Evolutionary conservation across 2,888 invertebrate species (phyloP).

Genomic region (Azorinus chamasolen): DNA sequence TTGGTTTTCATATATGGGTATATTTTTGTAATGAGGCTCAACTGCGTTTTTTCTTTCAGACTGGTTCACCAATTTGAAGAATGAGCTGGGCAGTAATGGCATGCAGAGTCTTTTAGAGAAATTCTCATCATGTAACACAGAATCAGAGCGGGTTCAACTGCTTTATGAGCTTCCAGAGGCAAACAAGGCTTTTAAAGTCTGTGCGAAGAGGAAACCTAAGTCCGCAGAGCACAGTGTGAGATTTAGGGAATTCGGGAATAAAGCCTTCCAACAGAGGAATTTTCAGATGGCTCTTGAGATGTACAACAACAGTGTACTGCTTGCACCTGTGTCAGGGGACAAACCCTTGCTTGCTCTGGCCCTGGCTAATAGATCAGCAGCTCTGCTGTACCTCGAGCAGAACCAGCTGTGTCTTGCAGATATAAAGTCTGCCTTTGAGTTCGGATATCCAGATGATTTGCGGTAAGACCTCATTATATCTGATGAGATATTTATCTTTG

Average conservation of each 20-base stretch:
- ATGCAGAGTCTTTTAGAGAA: conserved; percentile 44
- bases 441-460: conserved; percentile 89
- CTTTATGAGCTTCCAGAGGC: conserved; percentile 63
- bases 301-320: conserved; percentile 78
- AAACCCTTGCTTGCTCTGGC: conserved; percentile 76
- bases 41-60: conserved; percentile 33
- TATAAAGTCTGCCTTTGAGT: conserved; percentile 83
- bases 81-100: conserved; percentile 11
- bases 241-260: conserved; percentile 84
- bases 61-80: conserved; percentile 40
- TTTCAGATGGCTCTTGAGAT: conserved; percentile 73
- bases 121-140: conserved; percentile 64
- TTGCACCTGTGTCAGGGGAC: conserved; percentile 71
- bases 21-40: too few relatives aligned
- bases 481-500: too few relatives aligned
- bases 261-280: conserved; percentile 77
- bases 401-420: conserved; percentile 80
- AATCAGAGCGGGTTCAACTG: conserved; percentile 70
- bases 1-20: too few relatives aligned
- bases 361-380: conserved; percentile 84
- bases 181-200: conserved; percentile 57
- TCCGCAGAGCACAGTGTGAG: conserved; percentile 77
- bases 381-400: conserved; percentile 80
- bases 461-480: conserved; percentile 37
- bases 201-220: conserved; percentile 67